phyloP scores from a whole-genome alignment of 2,113 vertebrate genomes.

The Phrynocephalus versicolor region DNA sequence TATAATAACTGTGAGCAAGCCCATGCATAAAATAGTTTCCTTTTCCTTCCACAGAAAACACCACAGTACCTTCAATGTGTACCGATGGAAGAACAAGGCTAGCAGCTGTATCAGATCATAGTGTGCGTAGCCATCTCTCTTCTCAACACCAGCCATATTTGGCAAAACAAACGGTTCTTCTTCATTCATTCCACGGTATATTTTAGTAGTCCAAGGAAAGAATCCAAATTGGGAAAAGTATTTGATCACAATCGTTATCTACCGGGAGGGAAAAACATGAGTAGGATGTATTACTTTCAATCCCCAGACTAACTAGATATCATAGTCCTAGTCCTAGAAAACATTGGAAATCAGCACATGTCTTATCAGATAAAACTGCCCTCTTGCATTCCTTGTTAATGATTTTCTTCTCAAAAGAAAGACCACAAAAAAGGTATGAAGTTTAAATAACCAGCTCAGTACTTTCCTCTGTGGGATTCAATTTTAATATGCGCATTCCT shows the following conservation, averaged over 20 bases:
- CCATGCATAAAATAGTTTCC: not conserved
- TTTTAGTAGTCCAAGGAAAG: constrained; percentile 79
- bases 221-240: constrained; percentile 84
- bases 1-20: not conserved
- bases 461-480: not conserved
- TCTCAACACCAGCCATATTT: constrained; percentile 74
- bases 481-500: not conserved
- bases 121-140: constrained; percentile 69
- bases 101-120: constrained; percentile 78
- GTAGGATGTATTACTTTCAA: constrained; percentile 40
- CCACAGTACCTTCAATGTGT: constrained; percentile 72
- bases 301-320: constrained; percentile 19
- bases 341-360: constrained; percentile 13
- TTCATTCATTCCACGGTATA: constrained; percentile 70
- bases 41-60: rapidly evolving
- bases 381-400: constrained; percentile 39
- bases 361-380: constrained; percentile 28
- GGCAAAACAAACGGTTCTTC: constrained; percentile 80
- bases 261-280: not conserved
- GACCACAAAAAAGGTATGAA: not conserved
- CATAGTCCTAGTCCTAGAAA: constrained; percentile 35
- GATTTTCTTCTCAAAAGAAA: constrained; percentile 36
- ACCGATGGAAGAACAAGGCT: constrained; percentile 75
- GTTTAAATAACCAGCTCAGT: not conserved
- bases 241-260: constrained; percentile 81